Conservation (phyloP, 2,888 invertebrate species). For the Acrocera orbiculus region DNA sequence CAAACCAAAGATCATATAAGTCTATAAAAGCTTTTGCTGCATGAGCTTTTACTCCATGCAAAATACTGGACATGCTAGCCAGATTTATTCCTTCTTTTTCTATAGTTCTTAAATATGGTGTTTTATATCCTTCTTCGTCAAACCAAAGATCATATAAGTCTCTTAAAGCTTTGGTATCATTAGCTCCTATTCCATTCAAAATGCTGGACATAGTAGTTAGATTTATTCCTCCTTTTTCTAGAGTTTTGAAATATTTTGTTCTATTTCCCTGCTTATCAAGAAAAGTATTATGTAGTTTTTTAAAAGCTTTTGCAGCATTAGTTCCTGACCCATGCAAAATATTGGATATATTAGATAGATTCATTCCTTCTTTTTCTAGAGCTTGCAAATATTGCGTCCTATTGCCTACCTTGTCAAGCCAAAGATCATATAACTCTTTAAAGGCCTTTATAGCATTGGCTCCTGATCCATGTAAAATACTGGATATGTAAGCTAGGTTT, state of each 20-base stretch:
- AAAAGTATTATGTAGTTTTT: constrained; percentile 14
- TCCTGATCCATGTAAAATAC: too few relatives aligned
- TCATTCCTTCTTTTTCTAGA: too few relatives aligned
- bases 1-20: constrained; percentile 13
- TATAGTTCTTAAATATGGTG: constrained; percentile 5
- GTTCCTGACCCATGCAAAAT: too few relatives aligned
- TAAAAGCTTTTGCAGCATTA: constrained; percentile 9
- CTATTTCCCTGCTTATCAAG: constrained; percentile 1
- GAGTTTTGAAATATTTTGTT: constrained; percentile 2
- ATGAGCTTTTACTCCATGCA: constrained; percentile 1
- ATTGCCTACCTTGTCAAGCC: too few relatives aligned
- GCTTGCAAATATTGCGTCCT: too few relatives aligned
- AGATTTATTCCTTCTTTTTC: constrained; percentile 1
- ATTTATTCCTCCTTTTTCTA: constrained; percentile 2
- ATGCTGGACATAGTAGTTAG: constrained; percentile 13
- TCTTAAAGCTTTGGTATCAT: constrained; percentile 13
- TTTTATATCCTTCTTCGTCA: constrained; percentile 11
- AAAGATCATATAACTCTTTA: too few relatives aligned
- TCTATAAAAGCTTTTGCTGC: constrained; percentile 13
- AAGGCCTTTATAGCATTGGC: too few relatives aligned
- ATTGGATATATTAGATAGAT: too few relatives aligned
- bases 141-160: constrained; percentile 12
- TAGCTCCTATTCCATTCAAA: constrained; percentile 14
- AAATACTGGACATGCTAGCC: constrained; percentile 3
- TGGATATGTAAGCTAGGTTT: too few relatives aligned